Evolutionary conservation across 2,113 vertebrate genomes (phyloP).

Genomic region (Tragulus kanchil): DNA sequence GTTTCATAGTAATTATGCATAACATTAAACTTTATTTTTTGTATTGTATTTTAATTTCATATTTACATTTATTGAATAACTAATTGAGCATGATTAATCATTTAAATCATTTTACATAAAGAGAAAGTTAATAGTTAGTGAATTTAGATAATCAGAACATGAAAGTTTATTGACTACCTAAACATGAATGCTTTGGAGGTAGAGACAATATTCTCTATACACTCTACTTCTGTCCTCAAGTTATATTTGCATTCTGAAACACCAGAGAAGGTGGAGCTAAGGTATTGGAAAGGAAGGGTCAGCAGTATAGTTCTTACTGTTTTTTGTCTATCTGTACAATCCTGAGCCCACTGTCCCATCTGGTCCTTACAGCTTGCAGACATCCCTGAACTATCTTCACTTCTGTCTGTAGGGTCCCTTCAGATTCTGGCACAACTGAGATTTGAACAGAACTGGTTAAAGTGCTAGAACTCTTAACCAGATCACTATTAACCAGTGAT

Average conservation of each 20-base stretch:
- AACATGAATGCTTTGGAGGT: background rate
- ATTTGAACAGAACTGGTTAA: background rate
- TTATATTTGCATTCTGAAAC: slow-evolving; percentile 25
- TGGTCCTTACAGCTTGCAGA: background rate
- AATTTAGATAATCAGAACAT: background rate
- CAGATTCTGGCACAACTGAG: background rate
- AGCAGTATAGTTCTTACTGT: background rate
- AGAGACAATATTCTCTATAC: background rate
- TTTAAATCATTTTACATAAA: background rate
- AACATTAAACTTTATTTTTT: background rate
- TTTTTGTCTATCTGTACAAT: background rate
- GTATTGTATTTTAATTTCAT: background rate
- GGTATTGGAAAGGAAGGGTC: background rate
- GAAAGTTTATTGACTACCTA: background rate
- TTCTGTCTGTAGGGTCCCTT: background rate
- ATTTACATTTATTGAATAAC: slow-evolving; percentile 11
- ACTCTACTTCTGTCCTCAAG: background rate
- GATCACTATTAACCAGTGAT: background rate
- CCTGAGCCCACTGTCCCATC: background rate
- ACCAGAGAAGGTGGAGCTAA: background rate
- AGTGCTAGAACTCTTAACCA: background rate
- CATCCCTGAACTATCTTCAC: background rate
- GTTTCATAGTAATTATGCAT: slow-evolving; percentile 24
- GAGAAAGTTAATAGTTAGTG: background rate
- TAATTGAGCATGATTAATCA: background rate